These are phyloP conservation scores for Pangasius djambal DNA, from an alignment of 2,797 vertebrate genomes.

Conservation along the genomic window DNA sequence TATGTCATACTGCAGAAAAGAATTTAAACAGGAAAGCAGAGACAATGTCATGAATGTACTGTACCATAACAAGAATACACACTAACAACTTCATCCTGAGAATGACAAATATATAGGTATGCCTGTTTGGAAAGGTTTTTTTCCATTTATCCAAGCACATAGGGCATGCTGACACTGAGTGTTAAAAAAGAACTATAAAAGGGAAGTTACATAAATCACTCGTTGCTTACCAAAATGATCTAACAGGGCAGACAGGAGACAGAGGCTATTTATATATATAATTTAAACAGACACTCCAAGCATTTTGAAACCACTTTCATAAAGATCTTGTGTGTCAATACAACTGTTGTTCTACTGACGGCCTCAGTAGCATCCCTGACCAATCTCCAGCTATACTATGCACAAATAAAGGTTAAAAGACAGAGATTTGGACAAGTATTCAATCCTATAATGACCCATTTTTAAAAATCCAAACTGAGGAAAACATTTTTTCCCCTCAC, in stretches of 20 bases:
- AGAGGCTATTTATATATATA: neutral
- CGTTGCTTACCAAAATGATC: constrained; percentile 8
- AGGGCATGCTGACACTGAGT: constrained; percentile 14
- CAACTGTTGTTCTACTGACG: neutral
- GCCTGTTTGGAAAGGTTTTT: neutral
- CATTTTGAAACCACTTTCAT: constrained; percentile 2
- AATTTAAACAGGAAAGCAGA: constrained; percentile 49
- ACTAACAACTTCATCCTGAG: constrained; percentile 18
- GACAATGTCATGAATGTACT: constrained; percentile 11
- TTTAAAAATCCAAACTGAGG: neutral
- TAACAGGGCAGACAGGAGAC: constrained; percentile 1
- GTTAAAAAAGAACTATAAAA: constrained; percentile 4
- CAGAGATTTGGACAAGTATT: neutral
- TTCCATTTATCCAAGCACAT: constrained; percentile 22
- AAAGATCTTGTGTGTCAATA: constrained; percentile 11
- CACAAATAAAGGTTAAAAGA: neutral
- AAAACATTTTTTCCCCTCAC: neutral
- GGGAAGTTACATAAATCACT: constrained; percentile 16
- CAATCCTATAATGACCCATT: neutral
- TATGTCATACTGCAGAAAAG: constrained; percentile 85
- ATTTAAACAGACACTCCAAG: constrained; percentile 8
- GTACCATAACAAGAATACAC: constrained; percentile 6
- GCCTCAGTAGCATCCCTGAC: neutral
- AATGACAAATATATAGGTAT: constrained; percentile 28
- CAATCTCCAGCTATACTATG: neutral